Base-by-base conservation (phyloP, 2,888 invertebrate species). In the Acrobasis consociella region DNA sequence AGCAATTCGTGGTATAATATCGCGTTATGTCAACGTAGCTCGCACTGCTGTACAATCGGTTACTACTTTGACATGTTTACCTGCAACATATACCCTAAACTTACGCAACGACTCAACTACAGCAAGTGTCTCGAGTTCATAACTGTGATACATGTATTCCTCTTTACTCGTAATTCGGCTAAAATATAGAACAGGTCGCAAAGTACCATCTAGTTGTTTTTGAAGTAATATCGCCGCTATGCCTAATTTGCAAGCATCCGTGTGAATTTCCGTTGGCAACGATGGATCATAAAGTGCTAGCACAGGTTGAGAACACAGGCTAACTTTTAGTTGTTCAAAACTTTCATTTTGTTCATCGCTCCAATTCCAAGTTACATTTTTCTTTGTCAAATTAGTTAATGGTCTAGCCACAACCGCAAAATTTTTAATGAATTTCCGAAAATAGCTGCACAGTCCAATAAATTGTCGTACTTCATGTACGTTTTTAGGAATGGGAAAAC, bases 381-480 rank as follows among this genome's bases (percentile, higher is more conserved):
- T 7, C 2, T n/a, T 13, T 22, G 51, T 51, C 2, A 51, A 22
- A 17, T 22, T n/a, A 2, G 51, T 51, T 7, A 51, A 11, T 10
- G 51, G 51, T 9, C n/a, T 17, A 22, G 51, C 51, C 11, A 51
- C 22, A 1, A 9, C 3, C 10, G 51, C n/a, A 17, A 51, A 51
- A 51, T 22, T 22, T 9, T 10, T 9, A 2, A 51, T n/a, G 11
- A 51, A 51, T 9, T n/a, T 9, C 5, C 51, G n/a, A 22, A 51
- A 51, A 22, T 22, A 51, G 10, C 51, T 51, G 10, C 7, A 17
- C 15, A 51, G 22, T 10, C 51, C 51, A 9, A 51, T 22, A 11
- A 51, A 51, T 51, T 51, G 51, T 9, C 51, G 51, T 10, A 51
- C 51, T 51, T 51, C 17, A 22, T 51, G 51, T 7, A n/a, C n/a